A percentile compares a stretch with the other conserved stretches of the same genome.
Evolutionary conservation across 2,888 invertebrate species (phyloP).

Genomic region (Sphaerophoria taeniata): DNA sequence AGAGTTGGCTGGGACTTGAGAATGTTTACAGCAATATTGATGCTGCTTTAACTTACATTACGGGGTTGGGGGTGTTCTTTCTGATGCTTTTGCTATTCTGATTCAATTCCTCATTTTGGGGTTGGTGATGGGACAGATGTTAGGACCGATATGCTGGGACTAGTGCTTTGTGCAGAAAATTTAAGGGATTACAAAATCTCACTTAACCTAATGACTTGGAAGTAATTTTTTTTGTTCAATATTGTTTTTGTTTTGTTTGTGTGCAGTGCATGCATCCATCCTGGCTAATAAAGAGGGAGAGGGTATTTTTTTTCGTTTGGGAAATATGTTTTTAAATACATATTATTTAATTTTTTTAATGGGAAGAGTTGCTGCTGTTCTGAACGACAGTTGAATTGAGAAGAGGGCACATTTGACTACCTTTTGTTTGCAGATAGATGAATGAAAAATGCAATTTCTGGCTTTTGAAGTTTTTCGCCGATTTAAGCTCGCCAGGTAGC

Average conservation of each 20-base stretch:
- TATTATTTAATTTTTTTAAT: too few relatives aligned
- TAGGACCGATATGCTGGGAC: conserved; percentile 1
- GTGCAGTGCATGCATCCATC: not conserved
- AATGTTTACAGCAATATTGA: conserved; percentile 4
- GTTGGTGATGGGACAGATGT: conserved; percentile 11
- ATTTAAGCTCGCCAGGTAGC: too few relatives aligned
- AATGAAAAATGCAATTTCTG: too few relatives aligned
- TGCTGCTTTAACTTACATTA: not conserved
- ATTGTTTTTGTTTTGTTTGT: conserved; percentile 35
- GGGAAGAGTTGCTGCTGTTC: too few relatives aligned
- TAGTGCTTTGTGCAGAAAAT: conserved; percentile 39
- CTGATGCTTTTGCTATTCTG: conserved; percentile 4
- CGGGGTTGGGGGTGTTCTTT: not conserved
- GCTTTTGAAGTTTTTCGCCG: too few relatives aligned
- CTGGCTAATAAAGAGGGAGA: not conserved
- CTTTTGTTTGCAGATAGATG: too few relatives aligned
- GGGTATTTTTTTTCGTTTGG: too few relatives aligned
- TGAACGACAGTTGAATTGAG: too few relatives aligned
- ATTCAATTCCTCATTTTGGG: not conserved
- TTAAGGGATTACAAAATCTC: conserved; percentile 59
- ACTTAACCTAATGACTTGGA: conserved; percentile 68
- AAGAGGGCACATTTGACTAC: too few relatives aligned
- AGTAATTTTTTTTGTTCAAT: conserved; percentile 46
- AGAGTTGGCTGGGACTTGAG: conserved; percentile 1
- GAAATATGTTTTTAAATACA: too few relatives aligned